phyloP scores from a whole-genome alignment of 2,113 vertebrate genomes.

The Megaceryle torquata region DNA sequence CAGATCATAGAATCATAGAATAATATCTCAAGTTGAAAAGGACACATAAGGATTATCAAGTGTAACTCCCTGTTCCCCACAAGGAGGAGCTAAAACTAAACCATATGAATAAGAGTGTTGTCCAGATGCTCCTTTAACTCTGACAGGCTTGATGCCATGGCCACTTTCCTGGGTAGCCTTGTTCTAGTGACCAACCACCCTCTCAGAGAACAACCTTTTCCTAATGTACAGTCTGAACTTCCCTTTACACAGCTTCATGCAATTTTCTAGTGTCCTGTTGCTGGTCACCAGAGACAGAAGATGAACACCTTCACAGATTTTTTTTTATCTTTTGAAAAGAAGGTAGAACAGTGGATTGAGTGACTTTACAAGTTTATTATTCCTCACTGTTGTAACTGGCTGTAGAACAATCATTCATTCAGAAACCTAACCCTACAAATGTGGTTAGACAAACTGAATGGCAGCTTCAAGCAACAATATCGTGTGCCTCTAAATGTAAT shows the following conservation, averaged over 20 bases:
- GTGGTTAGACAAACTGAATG: background rate
- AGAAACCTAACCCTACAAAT: background rate
- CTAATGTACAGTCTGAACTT: background rate
- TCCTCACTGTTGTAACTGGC: background rate
- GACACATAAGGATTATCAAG: background rate
- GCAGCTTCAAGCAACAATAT: background rate
- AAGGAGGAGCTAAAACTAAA: background rate
- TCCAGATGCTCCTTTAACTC: background rate
- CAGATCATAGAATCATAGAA: background rate
- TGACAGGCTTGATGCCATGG: background rate
- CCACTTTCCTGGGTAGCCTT: background rate
- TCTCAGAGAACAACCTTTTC: background rate
- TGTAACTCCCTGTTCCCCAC: background rate
- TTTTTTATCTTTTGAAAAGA: background rate
- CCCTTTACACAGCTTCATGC: rapidly evolving
- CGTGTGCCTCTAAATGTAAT: background rate
- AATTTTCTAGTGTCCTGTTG: background rate
- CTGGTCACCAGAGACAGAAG: background rate
- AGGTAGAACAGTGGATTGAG: background rate
- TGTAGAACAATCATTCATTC: background rate
- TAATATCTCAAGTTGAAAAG: background rate
- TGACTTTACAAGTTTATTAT: background rate
- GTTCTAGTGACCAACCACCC: rapidly evolving
- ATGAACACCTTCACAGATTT: background rate
- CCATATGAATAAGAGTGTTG: rapidly evolving